A percentile compares a stretch with the other conserved stretches of the same genome.
These are phyloP conservation scores for Carpatolechia fugitivella DNA, from an alignment of 2,888 invertebrate species.

Conservation along the genomic window DNA sequence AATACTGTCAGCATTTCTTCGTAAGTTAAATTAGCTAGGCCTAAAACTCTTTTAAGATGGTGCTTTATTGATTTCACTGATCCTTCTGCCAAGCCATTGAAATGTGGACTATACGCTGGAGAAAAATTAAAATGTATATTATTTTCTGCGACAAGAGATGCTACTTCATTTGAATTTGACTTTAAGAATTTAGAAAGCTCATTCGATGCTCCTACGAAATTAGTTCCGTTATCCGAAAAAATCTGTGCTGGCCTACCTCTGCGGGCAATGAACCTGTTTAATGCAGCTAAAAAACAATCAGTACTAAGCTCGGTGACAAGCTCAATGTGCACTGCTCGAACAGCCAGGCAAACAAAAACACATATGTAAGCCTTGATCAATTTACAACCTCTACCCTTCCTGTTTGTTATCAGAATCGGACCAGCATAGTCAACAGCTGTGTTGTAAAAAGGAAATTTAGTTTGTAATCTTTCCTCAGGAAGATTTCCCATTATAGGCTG, in stretches of 20 bases:
- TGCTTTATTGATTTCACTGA: constrained; percentile 26
- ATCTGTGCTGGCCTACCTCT: constrained; percentile 23
- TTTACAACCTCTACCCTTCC: constrained; percentile 26
- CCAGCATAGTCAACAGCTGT: constrained; percentile 27
- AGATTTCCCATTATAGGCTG: constrained; percentile 29
- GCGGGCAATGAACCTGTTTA: constrained; percentile 22
- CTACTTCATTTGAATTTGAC: not conserved
- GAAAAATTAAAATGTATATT: constrained; percentile 23
- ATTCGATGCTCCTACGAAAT: constrained; percentile 10
- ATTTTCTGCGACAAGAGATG: not conserved
- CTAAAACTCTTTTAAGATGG: constrained; percentile 19
- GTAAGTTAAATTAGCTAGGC: constrained; percentile 18
- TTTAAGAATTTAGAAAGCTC: not conserved
- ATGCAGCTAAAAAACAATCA: constrained; percentile 20
- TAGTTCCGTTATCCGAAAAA: constrained; percentile 26
- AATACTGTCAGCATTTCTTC: constrained; percentile 24
- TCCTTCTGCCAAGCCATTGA: constrained; percentile 25
- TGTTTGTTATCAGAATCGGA: constrained; percentile 25
- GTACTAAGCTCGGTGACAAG: constrained; percentile 23
- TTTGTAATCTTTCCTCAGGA: constrained; percentile 21
- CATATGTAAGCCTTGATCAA: constrained; percentile 25
- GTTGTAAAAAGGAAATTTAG: constrained; percentile 22
- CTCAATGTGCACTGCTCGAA: constrained; percentile 27
- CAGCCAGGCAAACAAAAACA: constrained; percentile 27
- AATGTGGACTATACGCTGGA: constrained; percentile 24